A percentile compares a stretch with the other conserved stretches of the same genome.
These are phyloP conservation scores for Smutsia gigantea DNA, from an alignment of 2,797 vertebrate species.

Conservation along the genomic window DNA sequence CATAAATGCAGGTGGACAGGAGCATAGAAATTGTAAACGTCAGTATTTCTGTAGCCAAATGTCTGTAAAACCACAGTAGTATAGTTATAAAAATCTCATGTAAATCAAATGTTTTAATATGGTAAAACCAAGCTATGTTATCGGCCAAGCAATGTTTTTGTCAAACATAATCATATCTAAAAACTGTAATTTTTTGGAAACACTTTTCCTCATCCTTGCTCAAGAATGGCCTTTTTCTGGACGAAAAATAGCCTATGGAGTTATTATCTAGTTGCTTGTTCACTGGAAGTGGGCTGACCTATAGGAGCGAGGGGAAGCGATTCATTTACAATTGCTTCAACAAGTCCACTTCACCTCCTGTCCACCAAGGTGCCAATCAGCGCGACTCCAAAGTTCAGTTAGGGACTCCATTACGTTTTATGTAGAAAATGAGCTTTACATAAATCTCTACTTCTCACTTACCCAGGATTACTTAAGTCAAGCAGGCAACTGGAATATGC, in stretches of 20 bases:
- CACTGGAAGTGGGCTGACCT: not conserved
- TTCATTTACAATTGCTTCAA: fast-evolving
- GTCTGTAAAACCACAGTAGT: not conserved
- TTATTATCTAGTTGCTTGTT: not conserved
- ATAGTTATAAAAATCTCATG: not conserved
- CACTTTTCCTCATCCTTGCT: not conserved
- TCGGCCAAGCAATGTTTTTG: fast-evolving
- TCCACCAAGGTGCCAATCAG: not conserved
- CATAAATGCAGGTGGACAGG: not conserved
- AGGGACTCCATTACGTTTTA: not conserved
- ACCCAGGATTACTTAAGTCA: constrained; percentile 25
- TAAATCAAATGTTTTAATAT: not conserved
- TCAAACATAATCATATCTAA: not conserved
- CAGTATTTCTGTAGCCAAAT: not conserved
- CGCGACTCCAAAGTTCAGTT: too few species aligned
- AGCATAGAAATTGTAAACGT: not conserved
- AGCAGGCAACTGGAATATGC: not conserved
- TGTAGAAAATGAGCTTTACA: not conserved
- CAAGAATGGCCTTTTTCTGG: not conserved
- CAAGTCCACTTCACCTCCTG: fast-evolving
- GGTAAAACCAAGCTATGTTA: not conserved
- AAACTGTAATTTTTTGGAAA: not conserved
- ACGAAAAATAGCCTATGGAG: not conserved
- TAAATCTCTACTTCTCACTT: constrained; percentile 24
- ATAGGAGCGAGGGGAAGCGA: fast-evolving